These are phyloP conservation scores for Troides aeacus DNA, from an alignment of 2,888 invertebrate genomes.

Conservation along the genomic window DNA sequence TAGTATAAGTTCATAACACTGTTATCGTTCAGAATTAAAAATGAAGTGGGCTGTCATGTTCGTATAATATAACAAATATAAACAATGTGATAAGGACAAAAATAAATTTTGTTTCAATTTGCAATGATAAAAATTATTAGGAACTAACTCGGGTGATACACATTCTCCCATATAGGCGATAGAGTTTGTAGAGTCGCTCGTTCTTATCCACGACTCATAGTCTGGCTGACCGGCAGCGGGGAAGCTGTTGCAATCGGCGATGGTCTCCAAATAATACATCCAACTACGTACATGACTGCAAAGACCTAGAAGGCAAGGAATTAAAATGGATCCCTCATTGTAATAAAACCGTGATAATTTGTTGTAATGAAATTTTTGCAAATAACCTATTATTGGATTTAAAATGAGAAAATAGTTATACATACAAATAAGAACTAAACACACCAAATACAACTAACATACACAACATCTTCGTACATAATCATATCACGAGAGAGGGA, in stretches of 20 bases:
- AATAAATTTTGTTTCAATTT: background rate
- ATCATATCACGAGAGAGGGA: too few species aligned
- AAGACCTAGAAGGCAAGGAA: constrained; percentile 41
- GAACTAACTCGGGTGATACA: constrained; percentile 11
- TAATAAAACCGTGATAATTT: background rate
- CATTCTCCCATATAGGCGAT: constrained; percentile 21
- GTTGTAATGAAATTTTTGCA: too few species aligned
- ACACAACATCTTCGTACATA: too few species aligned
- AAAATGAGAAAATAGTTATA: too few species aligned
- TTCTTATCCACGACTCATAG: constrained; percentile 53
- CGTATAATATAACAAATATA: too few species aligned
- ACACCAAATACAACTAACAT: too few species aligned
- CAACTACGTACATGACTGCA: constrained; percentile 71
- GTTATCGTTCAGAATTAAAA: too few species aligned
- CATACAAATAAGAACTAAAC: too few species aligned
- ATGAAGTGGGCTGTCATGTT: too few species aligned
- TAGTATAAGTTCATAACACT: too few species aligned
- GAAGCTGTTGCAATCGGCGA: constrained; percentile 44
- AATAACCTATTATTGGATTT: too few species aligned
- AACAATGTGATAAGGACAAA: too few species aligned
- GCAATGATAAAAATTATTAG: constrained; percentile 24
- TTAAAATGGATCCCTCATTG: background rate
- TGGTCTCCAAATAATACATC: constrained; percentile 64
- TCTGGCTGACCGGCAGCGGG: constrained; percentile 52
- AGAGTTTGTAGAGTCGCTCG: constrained; percentile 6